phyloP scores from a whole-genome alignment of 2,797 vertebrate genomes.

The Anguilla pacifica region DNA sequence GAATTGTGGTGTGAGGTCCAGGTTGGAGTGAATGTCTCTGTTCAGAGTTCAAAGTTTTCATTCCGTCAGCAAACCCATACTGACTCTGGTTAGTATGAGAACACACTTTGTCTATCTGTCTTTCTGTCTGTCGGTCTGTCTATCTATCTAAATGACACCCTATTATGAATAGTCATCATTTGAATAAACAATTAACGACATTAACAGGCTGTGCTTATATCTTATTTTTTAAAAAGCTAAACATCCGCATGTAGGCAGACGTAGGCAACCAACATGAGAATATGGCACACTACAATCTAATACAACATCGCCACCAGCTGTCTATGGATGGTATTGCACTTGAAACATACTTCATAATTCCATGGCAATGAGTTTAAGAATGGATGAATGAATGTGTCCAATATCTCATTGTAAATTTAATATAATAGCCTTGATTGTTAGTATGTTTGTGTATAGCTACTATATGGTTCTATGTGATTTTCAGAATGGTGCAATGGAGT shows the following conservation, averaged over 20 bases:
- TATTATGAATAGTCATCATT: not conserved
- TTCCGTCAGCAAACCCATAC: not conserved
- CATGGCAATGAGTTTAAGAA: not conserved
- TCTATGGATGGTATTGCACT: not conserved
- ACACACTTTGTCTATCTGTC: too few species aligned
- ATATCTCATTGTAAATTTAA: too few species aligned
- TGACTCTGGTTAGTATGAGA: too few species aligned
- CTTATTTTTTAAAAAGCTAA: not conserved
- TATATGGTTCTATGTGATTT: not conserved
- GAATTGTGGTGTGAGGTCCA: conserved; percentile 33
- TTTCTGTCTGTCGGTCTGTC: not conserved
- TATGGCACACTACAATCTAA: not conserved
- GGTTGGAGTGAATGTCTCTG: not conserved
- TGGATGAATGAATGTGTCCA: too few species aligned
- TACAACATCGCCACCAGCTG: not conserved
- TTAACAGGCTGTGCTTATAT: not conserved
- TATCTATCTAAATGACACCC: not conserved
- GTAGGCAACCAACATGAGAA: not conserved
- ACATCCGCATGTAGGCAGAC: not conserved
- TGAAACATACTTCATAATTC: not conserved
- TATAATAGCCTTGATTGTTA: too few species aligned
- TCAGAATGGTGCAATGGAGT: conserved; percentile 22
- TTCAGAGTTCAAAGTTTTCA: not conserved
- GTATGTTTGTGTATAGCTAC: too few species aligned
- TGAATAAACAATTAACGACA: too few species aligned